These are phyloP conservation scores for Philereme vetulata DNA, from an alignment of 2,888 invertebrate genomes.

Conservation along the genomic window DNA sequence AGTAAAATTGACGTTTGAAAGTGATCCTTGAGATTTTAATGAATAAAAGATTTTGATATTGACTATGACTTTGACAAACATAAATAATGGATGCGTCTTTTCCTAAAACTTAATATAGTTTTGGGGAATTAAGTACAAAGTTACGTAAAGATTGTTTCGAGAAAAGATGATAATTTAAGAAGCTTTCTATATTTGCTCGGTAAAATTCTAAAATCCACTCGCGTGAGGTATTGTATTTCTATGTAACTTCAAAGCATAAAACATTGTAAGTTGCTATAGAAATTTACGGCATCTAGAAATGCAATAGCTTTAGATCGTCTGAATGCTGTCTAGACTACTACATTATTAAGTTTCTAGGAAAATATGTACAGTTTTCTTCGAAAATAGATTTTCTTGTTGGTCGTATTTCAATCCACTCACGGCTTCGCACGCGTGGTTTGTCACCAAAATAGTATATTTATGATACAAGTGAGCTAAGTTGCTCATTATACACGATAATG, in stretches of 20 bases:
- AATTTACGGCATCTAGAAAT: constrained; percentile 21
- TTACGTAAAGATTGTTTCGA: background rate
- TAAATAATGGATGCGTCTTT: too few species aligned
- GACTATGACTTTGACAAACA: too few species aligned
- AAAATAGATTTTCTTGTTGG: background rate
- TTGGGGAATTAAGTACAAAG: constrained; percentile 10
- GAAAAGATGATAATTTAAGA: background rate
- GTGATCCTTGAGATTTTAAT: too few species aligned
- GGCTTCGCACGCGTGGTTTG: too few species aligned
- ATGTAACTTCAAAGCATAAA: constrained; percentile 17
- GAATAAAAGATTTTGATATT: too few species aligned
- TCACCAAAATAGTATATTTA: too few species aligned
- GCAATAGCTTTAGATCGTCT: constrained; percentile 14
- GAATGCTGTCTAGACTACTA: constrained; percentile 21
- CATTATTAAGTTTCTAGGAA: constrained; percentile 5
- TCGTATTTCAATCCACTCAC: too few species aligned
- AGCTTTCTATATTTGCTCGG: background rate
- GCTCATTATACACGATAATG: too few species aligned
- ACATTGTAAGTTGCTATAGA: constrained; percentile 11
- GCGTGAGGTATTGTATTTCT: constrained; percentile 13
- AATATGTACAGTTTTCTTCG: constrained; percentile 5
- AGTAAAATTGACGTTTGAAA: too few species aligned
- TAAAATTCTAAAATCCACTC: constrained; percentile 5
- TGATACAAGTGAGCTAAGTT: too few species aligned
- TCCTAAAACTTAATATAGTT: constrained; percentile 4